Base-by-base conservation (phyloP, 2,888 invertebrate species). In the Diogma glabrata region DNA sequence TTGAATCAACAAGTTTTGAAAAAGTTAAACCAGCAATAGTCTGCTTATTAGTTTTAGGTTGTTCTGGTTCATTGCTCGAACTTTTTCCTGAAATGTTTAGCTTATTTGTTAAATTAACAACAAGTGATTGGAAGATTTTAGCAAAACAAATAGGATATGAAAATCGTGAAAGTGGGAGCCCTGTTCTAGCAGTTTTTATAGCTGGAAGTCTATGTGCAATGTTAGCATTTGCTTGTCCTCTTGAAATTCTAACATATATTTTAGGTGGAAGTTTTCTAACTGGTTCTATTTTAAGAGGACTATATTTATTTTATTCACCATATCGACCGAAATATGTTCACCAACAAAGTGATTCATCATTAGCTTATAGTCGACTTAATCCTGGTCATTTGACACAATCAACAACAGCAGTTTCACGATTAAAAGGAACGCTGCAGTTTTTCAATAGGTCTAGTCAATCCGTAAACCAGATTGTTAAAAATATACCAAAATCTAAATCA, bases 141-240 rank as follows among this genome's bases (percentile, higher is more conserved):
- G 71, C 75, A 23, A 68, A 72, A 17, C 73, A 74, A 47, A 70
- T 77, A 48, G 67, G 74, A 23, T 75, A 75, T 54, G 72, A 73
- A 59, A 75, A 72, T 59, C 62, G 72, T 0, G 66, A 73, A 12
- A 76, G 76, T 51, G 76, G 76, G 23, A 76, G 75, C 57, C 76
- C 76, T 1, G 71, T 76, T 3, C 57, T 76, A 51, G 76, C 76
- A 1, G 72, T 76, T 53, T 76, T 77, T 56, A 72, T 74, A 43
- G 74, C 72, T 56, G 76, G 77, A 50, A 75, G 75, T 55, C 62
- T 77, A 26, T 72, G 75, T 40, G 75, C 75, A 46, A 73, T 76
- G 63, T 58, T 77, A 54, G 76, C 77, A 4, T 77, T 77, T 58
- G 74, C 76, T 33, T 76, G 76, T 57, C 77, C 76, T 2, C 58